Conservation (phyloP, 2,888 invertebrate genomes). For the Lasioglossum oenotherae region DNA sequence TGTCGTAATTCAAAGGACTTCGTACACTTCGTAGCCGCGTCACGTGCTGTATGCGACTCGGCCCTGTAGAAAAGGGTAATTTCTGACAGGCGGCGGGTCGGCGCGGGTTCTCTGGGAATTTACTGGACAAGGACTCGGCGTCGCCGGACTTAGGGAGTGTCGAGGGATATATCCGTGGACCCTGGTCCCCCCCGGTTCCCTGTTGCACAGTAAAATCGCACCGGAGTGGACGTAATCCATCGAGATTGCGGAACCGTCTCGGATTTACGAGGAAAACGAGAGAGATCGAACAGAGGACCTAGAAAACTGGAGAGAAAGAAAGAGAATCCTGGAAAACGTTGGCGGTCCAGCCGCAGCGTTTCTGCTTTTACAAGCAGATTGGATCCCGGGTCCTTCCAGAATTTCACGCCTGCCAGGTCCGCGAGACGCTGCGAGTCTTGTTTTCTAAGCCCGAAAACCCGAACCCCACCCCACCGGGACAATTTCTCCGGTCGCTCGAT, state of each 20-base stretch:
- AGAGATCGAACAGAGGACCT: not conserved
- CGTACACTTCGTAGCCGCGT: constrained; percentile 37
- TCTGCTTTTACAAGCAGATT: constrained; percentile 74
- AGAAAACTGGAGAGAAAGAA: not conserved
- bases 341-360: constrained; percentile 47
- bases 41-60: constrained; percentile 12
- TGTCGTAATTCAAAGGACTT: constrained; percentile 39
- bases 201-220: constrained; percentile 69
- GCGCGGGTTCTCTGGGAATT: constrained; percentile 54
- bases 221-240: constrained; percentile 68
- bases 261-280: constrained; percentile 64
- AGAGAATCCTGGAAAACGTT: not conserved
- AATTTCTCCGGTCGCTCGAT: constrained; percentile 25
- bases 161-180: constrained; percentile 34
- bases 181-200: constrained; percentile 15
- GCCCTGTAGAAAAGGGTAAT: constrained; percentile 8
- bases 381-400: constrained; percentile 59
- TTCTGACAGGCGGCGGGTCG: not conserved
- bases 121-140: constrained; percentile 57
- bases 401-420: constrained; percentile 63
- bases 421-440: constrained; percentile 54
- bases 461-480: constrained; percentile 8
- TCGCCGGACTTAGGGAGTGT: constrained; percentile 57
- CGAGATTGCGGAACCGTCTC: constrained; percentile 67
- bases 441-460: constrained; percentile 37